Evolutionary conservation across 2,888 invertebrate species (phyloP), one percentile per base, ranked within the genome.

Genomic region (Tetragonisca angustula): DNA sequence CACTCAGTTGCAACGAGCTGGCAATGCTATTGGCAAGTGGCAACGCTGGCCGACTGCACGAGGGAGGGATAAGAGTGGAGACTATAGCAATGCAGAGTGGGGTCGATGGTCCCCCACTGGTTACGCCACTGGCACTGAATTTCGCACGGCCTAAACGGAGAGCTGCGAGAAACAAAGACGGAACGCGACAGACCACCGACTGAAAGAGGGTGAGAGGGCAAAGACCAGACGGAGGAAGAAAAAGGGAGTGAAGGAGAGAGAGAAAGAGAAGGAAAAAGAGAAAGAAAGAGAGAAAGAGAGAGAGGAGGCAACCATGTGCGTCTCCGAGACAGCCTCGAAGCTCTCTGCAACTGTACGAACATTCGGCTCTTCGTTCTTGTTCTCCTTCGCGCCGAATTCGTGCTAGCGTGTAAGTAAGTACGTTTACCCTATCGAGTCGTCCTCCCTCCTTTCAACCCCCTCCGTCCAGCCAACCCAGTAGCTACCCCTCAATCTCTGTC

Each of bases 1-100:
- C 90, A 81, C 84, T 87, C 87, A 56, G 76, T 76, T 87, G 81
- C 89, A 84, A 73, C 85, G 79, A 85, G 65, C 87, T 81, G 90
- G 83, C 86, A 90, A 87, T 89, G 90, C 90, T 84, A 90, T 89
- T 89, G 90, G 89, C 85, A 89, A 90, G 84, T 80, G 85, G 89
- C 87, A 88, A 90, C 86, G 86, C 77, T 79, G 88, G 83, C 70
- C 69, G 81, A 77, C 71, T 79, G 81, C 52, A 65, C 49, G 64
- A 67, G 62, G 88, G 84, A 77, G 85, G 90, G 81, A 79, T 70
- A 61, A 79, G 76, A 74, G 83, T 59, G 78, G 78, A 83, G 79
- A 79, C 65, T 85, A 76, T 81, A 78, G 70, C 59, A 69, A 78
- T 65, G 78, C 32, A 62, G 87, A 88, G 87, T 83, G 74, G 88